These are phyloP conservation scores for Hydractinia symbiolongicarpus DNA, from an alignment of 30 jellyfish, hydroid and myxozoan species.

Conservation along the genomic window DNA sequence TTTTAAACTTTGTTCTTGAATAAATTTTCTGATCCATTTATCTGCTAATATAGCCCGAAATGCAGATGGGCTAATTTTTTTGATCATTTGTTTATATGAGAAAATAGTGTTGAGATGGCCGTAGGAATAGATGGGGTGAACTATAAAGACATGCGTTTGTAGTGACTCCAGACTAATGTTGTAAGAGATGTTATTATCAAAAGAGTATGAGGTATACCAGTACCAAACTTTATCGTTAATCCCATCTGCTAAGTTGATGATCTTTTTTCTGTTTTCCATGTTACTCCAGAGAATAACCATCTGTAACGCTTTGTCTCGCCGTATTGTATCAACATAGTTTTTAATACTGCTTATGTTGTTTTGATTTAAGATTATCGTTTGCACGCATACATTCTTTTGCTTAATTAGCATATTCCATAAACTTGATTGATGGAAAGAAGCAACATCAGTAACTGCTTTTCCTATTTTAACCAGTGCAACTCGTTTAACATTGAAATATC, in stretches of 20 bases:
- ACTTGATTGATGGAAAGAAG: neutral
- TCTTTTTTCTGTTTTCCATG: neutral
- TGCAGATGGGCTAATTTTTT: neutral
- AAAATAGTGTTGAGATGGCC: neutral
- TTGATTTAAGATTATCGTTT: neutral
- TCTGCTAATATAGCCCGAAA: neutral
- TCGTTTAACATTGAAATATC: neutral
- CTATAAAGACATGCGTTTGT: neutral
- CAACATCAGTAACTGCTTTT: neutral
- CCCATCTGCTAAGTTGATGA: neutral
- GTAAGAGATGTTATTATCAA: neutral
- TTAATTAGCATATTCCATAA: neutral
- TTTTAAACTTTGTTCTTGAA: neutral
- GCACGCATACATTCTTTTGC: neutral
- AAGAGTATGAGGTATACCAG: conserved; percentile 8
- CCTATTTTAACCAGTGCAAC: neutral
- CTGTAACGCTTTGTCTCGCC: neutral
- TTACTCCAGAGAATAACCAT: neutral
- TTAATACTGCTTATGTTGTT: neutral
- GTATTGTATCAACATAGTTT: neutral
- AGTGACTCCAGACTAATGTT: conserved; percentile 6
- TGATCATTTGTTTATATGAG: neutral
- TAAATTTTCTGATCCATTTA: neutral
- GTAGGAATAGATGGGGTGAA: conserved; percentile 7
- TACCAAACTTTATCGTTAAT: conserved; percentile 10